Percentiles rank a stretch among this genome's conserved stretches.
These are phyloP conservation scores for Sebastes matsubarae DNA, from an alignment of 2,797 vertebrate species.

Conservation along the genomic window DNA sequence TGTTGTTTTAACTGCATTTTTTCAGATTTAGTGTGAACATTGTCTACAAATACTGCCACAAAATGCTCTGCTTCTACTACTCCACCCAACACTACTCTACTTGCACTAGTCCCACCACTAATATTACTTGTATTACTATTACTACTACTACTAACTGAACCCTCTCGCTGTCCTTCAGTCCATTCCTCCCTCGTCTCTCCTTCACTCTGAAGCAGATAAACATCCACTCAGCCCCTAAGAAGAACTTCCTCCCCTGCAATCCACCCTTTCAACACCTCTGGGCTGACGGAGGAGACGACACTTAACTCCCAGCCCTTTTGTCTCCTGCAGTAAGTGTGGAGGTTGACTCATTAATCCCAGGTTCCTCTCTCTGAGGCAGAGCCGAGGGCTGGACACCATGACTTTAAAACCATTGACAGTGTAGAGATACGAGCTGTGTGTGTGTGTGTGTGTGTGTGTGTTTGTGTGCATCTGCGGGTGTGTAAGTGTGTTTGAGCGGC, in stretches of 20 bases:
- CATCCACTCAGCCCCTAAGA: constrained; percentile 70
- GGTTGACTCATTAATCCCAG: constrained; percentile 71
- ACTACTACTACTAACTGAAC: not conserved
- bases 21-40: not conserved
- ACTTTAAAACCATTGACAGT: constrained; percentile 51
- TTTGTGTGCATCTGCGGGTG: not conserved
- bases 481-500: constrained; percentile 44
- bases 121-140: not conserved
- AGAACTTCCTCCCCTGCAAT: constrained; percentile 73
- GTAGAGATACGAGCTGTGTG: constrained; percentile 24
- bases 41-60: not conserved
- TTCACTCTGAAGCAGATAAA: constrained; percentile 67
- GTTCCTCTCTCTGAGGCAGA: constrained; percentile 53
- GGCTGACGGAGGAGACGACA: constrained; percentile 65
- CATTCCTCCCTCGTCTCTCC: constrained; percentile 3
- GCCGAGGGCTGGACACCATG: constrained; percentile 53
- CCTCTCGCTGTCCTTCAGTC: not conserved
- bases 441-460: constrained; percentile 3
- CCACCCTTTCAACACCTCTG: constrained; percentile 75
- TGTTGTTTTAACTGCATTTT: not conserved
- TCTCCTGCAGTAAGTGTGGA: constrained; percentile 73
- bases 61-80: not conserved
- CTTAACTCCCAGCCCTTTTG: constrained; percentile 74
- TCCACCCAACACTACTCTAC: not conserved
- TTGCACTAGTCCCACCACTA: not conserved